Base-by-base conservation (phyloP, 1,140 invertebrate species). In the Heliconius himera region DNA sequence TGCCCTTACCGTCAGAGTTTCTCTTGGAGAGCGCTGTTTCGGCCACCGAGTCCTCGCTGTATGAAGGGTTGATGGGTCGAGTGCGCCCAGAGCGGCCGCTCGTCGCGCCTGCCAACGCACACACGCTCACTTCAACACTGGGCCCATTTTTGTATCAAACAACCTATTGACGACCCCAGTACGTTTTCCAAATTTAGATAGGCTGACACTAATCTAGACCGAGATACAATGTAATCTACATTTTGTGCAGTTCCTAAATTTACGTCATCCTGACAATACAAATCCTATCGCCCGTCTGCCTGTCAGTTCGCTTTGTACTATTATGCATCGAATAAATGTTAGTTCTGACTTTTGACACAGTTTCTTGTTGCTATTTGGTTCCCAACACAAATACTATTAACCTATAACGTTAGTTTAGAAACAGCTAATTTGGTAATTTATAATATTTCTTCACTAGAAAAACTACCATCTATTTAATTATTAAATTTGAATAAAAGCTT, bases 1-100 rank as follows among this genome's bases (percentile, higher is more conserved):
- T 84, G 84, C 80, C 96, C 96, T 96, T 96, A 97, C 97, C 97
- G 94, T 97, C 97, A 81, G 97, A 97, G 95, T 97, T 97, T 95
- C 96, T 97, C 95, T 97, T 97, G 89, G 96, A 96, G 90, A 97
- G 95, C 85, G 96, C 96, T 81, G 96, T 97, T 90, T 97, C 97
- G 84, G 96, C 96, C 85, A 97, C 96, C 80, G 96, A 97, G 94
- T 97, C 97, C 94, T 97, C 96, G 91, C 96, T 97, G 91, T 96
- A 96, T 93, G 96, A 96, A 78, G 96, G 95, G 94, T 97, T 96
- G 89, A 96, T 85, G 84, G 89, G 88, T 82, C 89, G 86, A 89
- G 90, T 82, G 83, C 91, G 87, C 87, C 87, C 88, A 78, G 90
- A 86, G 78, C 90, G 90, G 81, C 89, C 89, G 85, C 87, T 91